phyloP scores from a whole-genome alignment of 1,140 invertebrate species.

The Meloidogyne hapla region DNA sequence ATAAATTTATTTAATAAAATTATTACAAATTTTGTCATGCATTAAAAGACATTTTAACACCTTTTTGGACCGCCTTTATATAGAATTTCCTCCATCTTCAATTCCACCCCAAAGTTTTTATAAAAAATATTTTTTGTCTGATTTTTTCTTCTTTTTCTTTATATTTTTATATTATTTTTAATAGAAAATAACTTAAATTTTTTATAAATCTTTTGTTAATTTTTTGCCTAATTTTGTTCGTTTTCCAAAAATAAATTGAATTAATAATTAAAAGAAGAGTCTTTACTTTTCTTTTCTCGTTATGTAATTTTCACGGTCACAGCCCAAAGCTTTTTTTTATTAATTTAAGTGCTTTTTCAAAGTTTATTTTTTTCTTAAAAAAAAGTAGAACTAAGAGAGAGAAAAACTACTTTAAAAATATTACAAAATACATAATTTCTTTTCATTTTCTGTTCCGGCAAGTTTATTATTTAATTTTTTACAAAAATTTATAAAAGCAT shows the following conservation, averaged over 20 bases:
- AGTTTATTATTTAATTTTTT: background rate
- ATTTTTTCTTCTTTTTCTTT: background rate
- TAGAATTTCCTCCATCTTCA: background rate
- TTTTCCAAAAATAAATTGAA: background rate
- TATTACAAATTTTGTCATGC: background rate
- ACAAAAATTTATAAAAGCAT: background rate
- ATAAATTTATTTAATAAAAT: background rate
- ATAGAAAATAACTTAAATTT: background rate
- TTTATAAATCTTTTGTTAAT: background rate
- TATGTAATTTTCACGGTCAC: conserved; percentile 3
- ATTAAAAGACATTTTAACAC: background rate
- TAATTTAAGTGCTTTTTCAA: background rate
- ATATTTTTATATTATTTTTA: background rate
- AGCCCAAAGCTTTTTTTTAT: background rate
- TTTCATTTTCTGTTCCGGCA: background rate
- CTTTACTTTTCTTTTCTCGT: background rate
- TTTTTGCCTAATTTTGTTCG: background rate
- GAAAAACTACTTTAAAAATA: background rate
- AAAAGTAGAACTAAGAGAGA: background rate
- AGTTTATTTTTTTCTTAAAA: background rate
- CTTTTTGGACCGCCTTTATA: background rate
- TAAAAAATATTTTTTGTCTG: background rate
- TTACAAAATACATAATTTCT: background rate
- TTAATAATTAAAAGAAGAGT: background rate
- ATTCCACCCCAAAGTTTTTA: background rate